Base-by-base conservation (phyloP, 2,888 invertebrate genomes). In the Aromia moschata region DNA sequence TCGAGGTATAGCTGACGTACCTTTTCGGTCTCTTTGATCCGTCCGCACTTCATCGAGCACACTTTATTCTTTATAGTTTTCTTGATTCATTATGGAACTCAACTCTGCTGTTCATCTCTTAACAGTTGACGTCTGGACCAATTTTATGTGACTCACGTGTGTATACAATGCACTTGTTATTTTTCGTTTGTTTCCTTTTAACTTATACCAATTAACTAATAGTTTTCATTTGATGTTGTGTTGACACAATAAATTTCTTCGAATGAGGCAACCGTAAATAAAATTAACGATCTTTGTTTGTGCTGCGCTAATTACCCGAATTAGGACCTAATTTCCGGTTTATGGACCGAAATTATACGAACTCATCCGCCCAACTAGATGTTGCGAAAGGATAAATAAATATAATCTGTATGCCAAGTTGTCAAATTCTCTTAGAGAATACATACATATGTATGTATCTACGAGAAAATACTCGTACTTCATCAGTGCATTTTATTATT, bases 141-240 rank as follows among this genome's bases (percentile, higher is more conserved):
- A 74, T 77, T 78, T 79, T 77, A 77, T 78, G 76, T 75, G 76
- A 75, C 74, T 77, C 77, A 77, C 77, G 76, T 77, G 77, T 71
- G 67, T 70, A 73, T 70, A 73, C 74, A 74, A 71, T 68, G 65
- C 67, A 64, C 65, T 64, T 65, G 67, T 71, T 66, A 68, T 70
- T 64, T 62, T 67, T 58, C 53, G 51, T 62, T 64, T 65, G 56
- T 65, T 58, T 63, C 57, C 51, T 57, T 56, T 60, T 37, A 49
- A 59, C 59, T 47, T 49, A 36, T 49, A 40, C 55, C 41, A 58
- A 56, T 59, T 59, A 20, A 55, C 55, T 59, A 59, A 44, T 49
- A 55, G 44, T 37, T 59, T 56, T 45, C 45, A 51, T 59, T 59
- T 55, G 44, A 51, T 33, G 38, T 46, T 25, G 18, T 59, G 55